These are phyloP conservation scores for Bombus sibiricus DNA, from an alignment of 1,140 invertebrate species.

Conservation along the genomic window DNA sequence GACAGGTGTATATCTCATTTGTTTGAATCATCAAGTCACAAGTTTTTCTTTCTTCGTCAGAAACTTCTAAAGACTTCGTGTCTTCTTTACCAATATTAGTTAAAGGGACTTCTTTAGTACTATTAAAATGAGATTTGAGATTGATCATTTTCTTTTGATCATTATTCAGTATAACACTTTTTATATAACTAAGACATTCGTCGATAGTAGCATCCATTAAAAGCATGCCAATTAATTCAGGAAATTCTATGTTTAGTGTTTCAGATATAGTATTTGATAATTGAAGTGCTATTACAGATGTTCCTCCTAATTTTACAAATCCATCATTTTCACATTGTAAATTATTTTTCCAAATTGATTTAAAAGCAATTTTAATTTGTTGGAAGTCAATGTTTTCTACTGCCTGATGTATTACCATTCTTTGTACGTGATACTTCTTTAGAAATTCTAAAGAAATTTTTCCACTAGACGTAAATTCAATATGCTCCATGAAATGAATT, in stretches of 20 bases:
- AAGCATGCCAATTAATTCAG: constrained; percentile 74
- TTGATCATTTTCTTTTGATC: background rate
- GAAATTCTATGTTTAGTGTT: constrained; percentile 66
- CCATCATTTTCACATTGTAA: constrained; percentile 69
- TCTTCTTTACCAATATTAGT: background rate
- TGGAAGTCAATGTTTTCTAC: constrained; percentile 78
- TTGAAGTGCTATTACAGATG: constrained; percentile 80
- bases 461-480: constrained; percentile 72
- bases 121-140: background rate
- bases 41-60: background rate
- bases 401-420: constrained; percentile 12
- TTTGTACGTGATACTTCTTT: constrained; percentile 48
- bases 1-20: constrained; percentile 26
- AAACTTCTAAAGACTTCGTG: background rate
- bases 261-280: constrained; percentile 75
- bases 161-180: background rate
- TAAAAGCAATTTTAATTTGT: constrained; percentile 74
- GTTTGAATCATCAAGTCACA: background rate
- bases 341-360: constrained; percentile 73
- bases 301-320: constrained; percentile 82
- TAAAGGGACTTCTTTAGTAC: background rate
- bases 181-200: constrained; percentile 65
- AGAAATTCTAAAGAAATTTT: constrained; percentile 73
- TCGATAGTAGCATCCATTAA: constrained; percentile 71
- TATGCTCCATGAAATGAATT: constrained; percentile 68